Base-by-base conservation (phyloP, 2,888 invertebrate species). In the Rhabditophanes sp. region DNA sequence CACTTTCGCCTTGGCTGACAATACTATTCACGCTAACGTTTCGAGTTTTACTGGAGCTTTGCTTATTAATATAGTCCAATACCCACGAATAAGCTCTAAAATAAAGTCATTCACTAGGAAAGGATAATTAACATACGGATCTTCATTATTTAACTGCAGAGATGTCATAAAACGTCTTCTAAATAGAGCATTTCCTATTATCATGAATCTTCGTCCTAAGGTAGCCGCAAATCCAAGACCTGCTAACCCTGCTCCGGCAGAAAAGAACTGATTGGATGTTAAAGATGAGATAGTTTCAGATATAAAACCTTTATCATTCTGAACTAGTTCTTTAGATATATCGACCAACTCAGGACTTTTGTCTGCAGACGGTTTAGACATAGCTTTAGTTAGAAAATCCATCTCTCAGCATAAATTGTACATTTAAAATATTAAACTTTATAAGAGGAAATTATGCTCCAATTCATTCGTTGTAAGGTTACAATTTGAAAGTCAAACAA, bases 71-170 rank as follows among this genome's bases (percentile, higher is more conserved):
- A 35, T 51, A 59, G 32, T 59, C 55, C 20, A 61, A 39, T 6
- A 61, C 44, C 56, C 61, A 61, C 5, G 55, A 51, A 31, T 61
- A 61, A 1, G 55, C 44, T 1, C 60, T 60, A 27, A 30, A 52
- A 33, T 29, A 8, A 12, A 11, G 9, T 17, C 31, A 22, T 16
- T 16, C 35, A n/a, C 31, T 18, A 4, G 34, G n/a, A 28, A 37
- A 9, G n/a, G 18, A 14, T 18, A 9, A 5, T 14, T 20, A 26
- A 42, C 58, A 39, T 32, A 58, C 58, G 50, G 42, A 27, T 59
- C 58, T 33, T 52, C 46, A 20, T 56, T 60, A 33, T 48, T 54
- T 15, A 59, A 30, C 33, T 53, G 45, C 18, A 57, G 37, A 9
- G 48, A 48, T 24, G 55, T 52, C 40, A 59, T 45, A 35, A 44